These are phyloP conservation scores for Physeter macrocephalus DNA, from an alignment of 2,113 vertebrate genomes.

Conservation along the genomic window DNA sequence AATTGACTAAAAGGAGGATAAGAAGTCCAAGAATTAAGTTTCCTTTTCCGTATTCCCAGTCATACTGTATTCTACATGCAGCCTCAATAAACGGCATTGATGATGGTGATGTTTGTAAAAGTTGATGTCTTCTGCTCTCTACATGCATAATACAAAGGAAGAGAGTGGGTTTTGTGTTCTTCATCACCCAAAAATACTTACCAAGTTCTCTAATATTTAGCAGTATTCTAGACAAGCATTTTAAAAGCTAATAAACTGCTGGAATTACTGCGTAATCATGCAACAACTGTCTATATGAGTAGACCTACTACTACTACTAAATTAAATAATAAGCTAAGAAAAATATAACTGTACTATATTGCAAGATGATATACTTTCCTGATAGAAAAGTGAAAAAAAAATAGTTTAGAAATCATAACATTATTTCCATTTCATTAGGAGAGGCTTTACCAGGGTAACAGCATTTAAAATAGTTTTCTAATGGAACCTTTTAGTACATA, in stretches of 20 bases:
- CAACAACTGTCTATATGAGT: background rate
- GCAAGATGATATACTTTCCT: background rate
- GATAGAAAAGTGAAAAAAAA: constrained; percentile 20
- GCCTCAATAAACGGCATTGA: background rate
- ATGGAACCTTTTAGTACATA: constrained; percentile 43
- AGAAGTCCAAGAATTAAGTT: background rate
- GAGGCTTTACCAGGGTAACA: background rate
- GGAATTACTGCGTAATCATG: background rate
- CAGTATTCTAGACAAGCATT: background rate
- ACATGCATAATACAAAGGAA: background rate
- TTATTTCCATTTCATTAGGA: constrained; percentile 34
- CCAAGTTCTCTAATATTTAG: background rate
- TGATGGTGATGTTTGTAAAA: background rate
- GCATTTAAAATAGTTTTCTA: constrained; percentile 50
- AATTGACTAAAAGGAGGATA: background rate
- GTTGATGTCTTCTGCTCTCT: background rate
- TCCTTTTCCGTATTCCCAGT: background rate
- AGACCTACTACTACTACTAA: background rate
- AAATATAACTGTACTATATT: background rate
- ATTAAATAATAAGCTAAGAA: constrained; percentile 4
- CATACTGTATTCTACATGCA: background rate
- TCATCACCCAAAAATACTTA: background rate
- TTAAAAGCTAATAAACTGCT: background rate
- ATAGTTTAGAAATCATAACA: constrained; percentile 28
- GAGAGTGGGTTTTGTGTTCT: background rate